Evolutionary conservation across 2,888 invertebrate species (phyloP), one percentile per base, ranked within the genome.

Genomic region (Limnephilus lunatus): DNA sequence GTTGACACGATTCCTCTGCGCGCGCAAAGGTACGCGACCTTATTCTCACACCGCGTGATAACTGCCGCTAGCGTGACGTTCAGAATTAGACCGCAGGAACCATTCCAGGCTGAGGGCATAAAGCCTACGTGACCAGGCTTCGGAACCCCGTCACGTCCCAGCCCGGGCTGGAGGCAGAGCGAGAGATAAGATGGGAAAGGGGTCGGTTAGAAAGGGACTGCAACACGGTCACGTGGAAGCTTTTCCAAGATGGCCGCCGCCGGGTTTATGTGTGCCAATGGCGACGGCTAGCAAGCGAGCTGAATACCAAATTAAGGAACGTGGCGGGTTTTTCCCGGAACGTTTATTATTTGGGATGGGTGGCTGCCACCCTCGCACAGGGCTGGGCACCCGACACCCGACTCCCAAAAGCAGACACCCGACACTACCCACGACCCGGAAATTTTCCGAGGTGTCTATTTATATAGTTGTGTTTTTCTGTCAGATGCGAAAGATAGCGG

Each of bases 201-300:
- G 68, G 68, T n/a, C 7, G 80, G 88, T 44, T 35, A 53, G 85
- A 85, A 81, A 53, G 89, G n/a, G 90, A 85, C 32, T 82, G 89
- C 68, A 12, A 83, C 81, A 85, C 53, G 85, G 85, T 89, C 85
- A 92, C 90, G 92, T 91, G 91, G 89, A 89, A 68, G 91, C 87
- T 87, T 92, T 92, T 92, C 92, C 92, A 93, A 93, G 83, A 93
- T 93, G 93, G 93, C 93, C 91, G 93, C 92, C 92, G 93, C 92
- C 92, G 91, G 93, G 92, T 93, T 92, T 93, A 93, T 93, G 93
- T 93, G 93, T 93, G 93, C 93, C 93, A 93, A 92, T 93, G 92
- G 93, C 93, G 93, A 90, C 92, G 92, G 93, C 86, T 85, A 48
- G 86, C 32, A 90, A 90, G 87, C 92, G 92, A 92, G 90, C 87